These are phyloP conservation scores for Andricus quercusramuli DNA, from an alignment of 2,888 invertebrate species.

Conservation along the genomic window DNA sequence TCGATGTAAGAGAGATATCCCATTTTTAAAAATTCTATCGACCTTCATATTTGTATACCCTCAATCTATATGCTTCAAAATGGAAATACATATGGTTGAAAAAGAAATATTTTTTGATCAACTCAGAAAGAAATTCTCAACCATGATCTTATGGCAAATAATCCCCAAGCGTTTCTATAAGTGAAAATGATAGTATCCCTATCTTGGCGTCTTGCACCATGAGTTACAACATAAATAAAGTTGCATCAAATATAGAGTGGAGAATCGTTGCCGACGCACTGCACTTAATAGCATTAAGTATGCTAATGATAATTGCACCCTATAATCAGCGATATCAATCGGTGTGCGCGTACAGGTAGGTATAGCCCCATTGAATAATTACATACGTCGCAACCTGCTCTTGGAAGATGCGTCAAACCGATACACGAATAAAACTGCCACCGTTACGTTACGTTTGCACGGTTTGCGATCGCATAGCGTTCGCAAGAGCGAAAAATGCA, in stretches of 20 bases:
- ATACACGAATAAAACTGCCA: conserved; percentile 65
- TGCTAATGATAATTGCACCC: conserved; percentile 72
- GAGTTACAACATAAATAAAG: conserved; percentile 51
- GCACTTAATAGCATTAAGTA: conserved; percentile 67
- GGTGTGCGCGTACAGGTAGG: conserved; percentile 63
- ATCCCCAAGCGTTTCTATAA: no score
- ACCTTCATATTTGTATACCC: no score
- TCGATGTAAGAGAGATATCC: no score
- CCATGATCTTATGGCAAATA: no score
- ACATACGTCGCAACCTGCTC: conserved; percentile 67
- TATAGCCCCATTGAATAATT: conserved; percentile 72
- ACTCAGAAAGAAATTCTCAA: no score
- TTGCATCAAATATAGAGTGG: conserved; percentile 52
- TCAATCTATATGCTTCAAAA: no score
- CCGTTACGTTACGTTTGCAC: conserved; percentile 59
- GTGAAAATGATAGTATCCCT: conserved; percentile 8
- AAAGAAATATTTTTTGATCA: no score
- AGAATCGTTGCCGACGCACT: conserved; percentile 44
- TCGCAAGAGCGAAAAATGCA: conserved; percentile 42
- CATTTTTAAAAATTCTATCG: no score
- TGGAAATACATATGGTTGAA: no score
- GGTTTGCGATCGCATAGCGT: conserved; percentile 13
- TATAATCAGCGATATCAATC: conserved; percentile 73
- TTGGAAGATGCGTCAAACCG: conserved; percentile 67
- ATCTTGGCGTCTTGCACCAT: not conserved